These are phyloP conservation scores for Dunckerocampus dactyliophorus DNA, from an alignment of 2,113 vertebrate species.

Conservation along the genomic window DNA sequence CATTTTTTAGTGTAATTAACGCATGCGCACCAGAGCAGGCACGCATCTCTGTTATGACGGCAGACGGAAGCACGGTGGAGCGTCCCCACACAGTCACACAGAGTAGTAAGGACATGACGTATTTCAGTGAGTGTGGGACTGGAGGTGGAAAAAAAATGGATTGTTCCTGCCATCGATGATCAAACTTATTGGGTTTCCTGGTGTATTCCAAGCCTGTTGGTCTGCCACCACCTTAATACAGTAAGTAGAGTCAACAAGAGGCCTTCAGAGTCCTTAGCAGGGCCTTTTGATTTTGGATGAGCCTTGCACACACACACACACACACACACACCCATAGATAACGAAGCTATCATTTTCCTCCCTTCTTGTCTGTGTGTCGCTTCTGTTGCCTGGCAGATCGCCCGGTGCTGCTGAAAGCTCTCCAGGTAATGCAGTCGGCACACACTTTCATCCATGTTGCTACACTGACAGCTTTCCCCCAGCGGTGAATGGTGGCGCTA, in stretches of 20 bases:
- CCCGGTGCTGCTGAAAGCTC: neutral
- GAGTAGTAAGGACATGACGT: no score
- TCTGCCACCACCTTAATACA: slow-evolving; percentile 56
- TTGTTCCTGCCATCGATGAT: slow-evolving; percentile 50
- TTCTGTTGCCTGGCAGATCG: no score
- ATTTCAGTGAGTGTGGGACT: no score
- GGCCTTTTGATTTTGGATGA: slow-evolving; percentile 63
- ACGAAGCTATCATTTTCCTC: slow-evolving; percentile 53
- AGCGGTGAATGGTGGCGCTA: slow-evolving; percentile 60
- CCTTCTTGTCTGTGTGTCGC: no score
- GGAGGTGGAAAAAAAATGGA: no score
- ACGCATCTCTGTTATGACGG: no score
- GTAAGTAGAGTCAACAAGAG: slow-evolving; percentile 47
- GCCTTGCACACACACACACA: slow-evolving; percentile 52
- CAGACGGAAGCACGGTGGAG: no score
- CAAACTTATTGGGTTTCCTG: slow-evolving; percentile 72
- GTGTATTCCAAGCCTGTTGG: slow-evolving; percentile 60
- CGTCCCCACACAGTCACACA: no score
- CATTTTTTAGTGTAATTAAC: no score
- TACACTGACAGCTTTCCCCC: slow-evolving; percentile 35
- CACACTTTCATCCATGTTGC: slow-evolving; percentile 4
- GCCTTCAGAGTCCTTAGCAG: slow-evolving; percentile 68
- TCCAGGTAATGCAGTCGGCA: neutral
- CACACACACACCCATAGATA: slow-evolving; percentile 39
- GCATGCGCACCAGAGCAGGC: no score